A percentile compares a stretch with the other conserved stretches of the same genome.
Evolutionary conservation across 1,140 invertebrate genomes (phyloP).

Genomic region (Chironomus striatipennis): DNA sequence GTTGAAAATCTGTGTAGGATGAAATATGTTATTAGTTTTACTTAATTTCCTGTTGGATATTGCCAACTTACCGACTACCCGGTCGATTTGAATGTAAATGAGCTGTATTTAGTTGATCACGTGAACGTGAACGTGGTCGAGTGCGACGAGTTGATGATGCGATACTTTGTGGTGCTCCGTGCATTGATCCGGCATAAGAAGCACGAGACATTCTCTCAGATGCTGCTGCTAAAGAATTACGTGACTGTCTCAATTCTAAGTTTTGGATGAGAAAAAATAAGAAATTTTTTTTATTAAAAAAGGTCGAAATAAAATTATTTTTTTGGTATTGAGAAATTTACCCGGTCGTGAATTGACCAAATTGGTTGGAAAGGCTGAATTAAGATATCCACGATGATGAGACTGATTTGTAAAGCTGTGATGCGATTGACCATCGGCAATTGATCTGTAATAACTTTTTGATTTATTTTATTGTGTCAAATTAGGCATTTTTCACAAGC

Average conservation of each 20-base stretch:
- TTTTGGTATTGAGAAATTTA: conserved; percentile 33
- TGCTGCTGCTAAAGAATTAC: conserved; percentile 67
- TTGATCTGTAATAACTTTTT: conserved; percentile 40
- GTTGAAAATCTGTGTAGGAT: conserved; percentile 49
- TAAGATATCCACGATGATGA: conserved; percentile 60
- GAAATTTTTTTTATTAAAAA: not conserved
- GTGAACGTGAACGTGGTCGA: conserved; percentile 53
- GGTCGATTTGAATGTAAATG: conserved; percentile 45
- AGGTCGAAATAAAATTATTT: conserved; percentile 6
- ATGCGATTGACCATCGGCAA: conserved; percentile 77
- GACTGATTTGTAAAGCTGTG: conserved; percentile 70
- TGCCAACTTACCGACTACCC: conserved; percentile 43
- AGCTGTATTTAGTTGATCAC: conserved; percentile 42
- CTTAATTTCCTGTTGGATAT: too few relatives aligned
- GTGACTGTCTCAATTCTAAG: conserved; percentile 64
- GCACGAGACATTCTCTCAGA: conserved; percentile 67
- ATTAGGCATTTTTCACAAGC: not conserved
- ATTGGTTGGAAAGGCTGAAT: conserved; percentile 60
- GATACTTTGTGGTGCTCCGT: conserved; percentile 41
- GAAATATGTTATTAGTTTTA: too few relatives aligned
- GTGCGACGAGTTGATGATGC: conserved; percentile 57
- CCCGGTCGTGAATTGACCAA: conserved; percentile 69
- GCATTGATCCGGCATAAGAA: conserved; percentile 52
- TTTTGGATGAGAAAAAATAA: not conserved
- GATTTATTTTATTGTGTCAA: conserved; percentile 38